phyloP scores from a whole-genome alignment of 2,113 vertebrate species.

The Istiophorus platypterus region DNA sequence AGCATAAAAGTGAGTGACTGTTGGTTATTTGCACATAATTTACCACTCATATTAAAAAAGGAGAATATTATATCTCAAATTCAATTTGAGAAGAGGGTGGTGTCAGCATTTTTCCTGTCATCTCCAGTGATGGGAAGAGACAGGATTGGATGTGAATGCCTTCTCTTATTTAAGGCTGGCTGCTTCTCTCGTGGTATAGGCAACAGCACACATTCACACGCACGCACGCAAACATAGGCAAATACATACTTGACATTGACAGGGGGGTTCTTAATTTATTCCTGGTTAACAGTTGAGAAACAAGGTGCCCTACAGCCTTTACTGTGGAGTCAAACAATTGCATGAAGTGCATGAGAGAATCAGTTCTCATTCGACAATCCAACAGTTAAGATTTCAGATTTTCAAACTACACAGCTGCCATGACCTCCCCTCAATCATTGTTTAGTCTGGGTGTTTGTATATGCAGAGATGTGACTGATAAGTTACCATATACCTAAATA shows the following conservation, averaged over 20 bases:
- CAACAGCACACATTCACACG: slow-evolving; percentile 6
- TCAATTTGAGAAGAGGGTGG: slow-evolving; percentile 68
- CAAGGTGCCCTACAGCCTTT: slow-evolving; percentile 49
- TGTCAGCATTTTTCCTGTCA: slow-evolving; percentile 74
- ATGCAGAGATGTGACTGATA: slow-evolving; percentile 10
- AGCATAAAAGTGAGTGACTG: slow-evolving; percentile 36
- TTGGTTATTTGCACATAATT: slow-evolving; percentile 72
- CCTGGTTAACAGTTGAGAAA: slow-evolving; percentile 65
- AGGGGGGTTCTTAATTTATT: slow-evolving; percentile 61
- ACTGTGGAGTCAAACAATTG: slow-evolving; percentile 35
- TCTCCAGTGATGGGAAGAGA: slow-evolving; percentile 57
- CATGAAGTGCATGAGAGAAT: slow-evolving; percentile 37
- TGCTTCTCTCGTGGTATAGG: slow-evolving; percentile 39
- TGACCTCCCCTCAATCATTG: neutral
- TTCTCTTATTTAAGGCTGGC: slow-evolving; percentile 58
- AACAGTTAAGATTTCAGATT: slow-evolving; percentile 23
- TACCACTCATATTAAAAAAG: slow-evolving; percentile 73
- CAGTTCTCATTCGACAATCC: slow-evolving; percentile 16
- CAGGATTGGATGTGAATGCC: slow-evolving; percentile 64
- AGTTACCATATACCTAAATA: slow-evolving; percentile 12
- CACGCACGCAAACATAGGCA: slow-evolving; percentile 2
- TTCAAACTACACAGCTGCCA: slow-evolving; percentile 10
- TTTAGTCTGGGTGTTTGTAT: neutral
- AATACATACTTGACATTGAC: slow-evolving; percentile 38
- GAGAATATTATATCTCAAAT: slow-evolving; percentile 77